Conservation (phyloP, 2,797 vertebrate genomes). For the Lepilemur septentrionalis region DNA sequence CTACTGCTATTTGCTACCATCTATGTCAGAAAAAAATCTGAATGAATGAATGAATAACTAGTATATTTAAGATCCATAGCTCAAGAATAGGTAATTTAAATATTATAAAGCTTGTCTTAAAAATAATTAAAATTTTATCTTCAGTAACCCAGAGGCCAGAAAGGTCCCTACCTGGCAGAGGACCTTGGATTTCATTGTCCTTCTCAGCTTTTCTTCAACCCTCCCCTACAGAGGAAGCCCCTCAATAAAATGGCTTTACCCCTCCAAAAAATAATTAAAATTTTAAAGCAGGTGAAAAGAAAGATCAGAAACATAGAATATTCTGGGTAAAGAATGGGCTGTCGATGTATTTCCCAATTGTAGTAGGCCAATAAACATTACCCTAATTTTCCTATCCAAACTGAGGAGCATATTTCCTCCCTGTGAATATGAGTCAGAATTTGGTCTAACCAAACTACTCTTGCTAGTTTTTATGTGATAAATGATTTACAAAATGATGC, state of each 20-base stretch:
- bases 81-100: neutral
- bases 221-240: neutral
- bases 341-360: neutral
- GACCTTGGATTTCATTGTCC: neutral
- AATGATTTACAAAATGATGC: neutral
- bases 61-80: neutral
- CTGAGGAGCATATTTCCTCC: neutral
- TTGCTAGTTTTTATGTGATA: neutral
- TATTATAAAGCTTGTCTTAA: neutral
- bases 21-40: neutral
- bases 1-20: rapidly evolving
- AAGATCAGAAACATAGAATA: neutral
- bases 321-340: neutral
- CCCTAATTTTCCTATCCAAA: neutral
- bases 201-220: neutral
- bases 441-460: neutral
- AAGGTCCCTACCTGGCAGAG: neutral
- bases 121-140: neutral
- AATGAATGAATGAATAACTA: neutral
- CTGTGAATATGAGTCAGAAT: neutral
- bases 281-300: neutral
- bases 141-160: neutral
- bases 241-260: neutral
- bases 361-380: neutral
- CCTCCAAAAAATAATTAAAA: neutral